A percentile compares a stretch with the other conserved stretches of the same genome.
Evolutionary conservation across 1,140 invertebrate species (phyloP).

Genomic region (Camponotus floridanus): DNA sequence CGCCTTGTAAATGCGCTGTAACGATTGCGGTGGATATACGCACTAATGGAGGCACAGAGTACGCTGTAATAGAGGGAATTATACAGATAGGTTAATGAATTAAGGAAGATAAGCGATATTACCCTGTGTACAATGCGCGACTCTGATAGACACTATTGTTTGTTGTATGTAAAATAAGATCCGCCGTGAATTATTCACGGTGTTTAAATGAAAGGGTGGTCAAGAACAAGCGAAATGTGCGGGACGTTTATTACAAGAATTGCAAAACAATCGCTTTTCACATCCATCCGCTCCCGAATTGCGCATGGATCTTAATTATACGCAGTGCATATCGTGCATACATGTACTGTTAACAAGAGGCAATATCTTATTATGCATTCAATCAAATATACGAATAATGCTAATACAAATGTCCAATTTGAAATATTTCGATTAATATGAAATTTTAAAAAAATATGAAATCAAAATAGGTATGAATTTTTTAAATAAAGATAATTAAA

Average conservation of each 20-base stretch:
- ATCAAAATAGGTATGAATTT: background rate
- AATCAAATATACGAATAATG: background rate
- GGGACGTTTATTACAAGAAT: constrained; percentile 22
- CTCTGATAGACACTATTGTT: constrained; percentile 9
- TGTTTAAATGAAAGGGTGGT: background rate
- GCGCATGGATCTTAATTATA: background rate
- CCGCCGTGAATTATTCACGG: constrained; percentile 23
- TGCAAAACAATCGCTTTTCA: constrained; percentile 29
- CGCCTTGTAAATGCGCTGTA: constrained; percentile 67
- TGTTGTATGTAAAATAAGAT: constrained; percentile 41
- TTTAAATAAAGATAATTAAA: no score
- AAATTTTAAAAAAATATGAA: background rate
- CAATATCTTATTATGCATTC: background rate
- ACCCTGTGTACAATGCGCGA: constrained; percentile 16
- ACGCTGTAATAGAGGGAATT: constrained; percentile 8
- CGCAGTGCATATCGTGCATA: no score
- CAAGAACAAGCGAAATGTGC: background rate
- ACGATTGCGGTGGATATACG: constrained; percentile 63
- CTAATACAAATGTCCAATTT: background rate
- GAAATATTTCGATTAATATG: background rate
- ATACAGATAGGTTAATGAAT: constrained; percentile 60
- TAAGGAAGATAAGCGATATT: constrained; percentile 66
- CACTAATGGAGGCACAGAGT: constrained; percentile 59
- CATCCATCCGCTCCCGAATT: background rate
- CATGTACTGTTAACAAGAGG: background rate